Evolutionary conservation across 2,113 vertebrate species (phyloP), one percentile per base, ranked within the genome.

Genomic region (Promerops cafer): DNA sequence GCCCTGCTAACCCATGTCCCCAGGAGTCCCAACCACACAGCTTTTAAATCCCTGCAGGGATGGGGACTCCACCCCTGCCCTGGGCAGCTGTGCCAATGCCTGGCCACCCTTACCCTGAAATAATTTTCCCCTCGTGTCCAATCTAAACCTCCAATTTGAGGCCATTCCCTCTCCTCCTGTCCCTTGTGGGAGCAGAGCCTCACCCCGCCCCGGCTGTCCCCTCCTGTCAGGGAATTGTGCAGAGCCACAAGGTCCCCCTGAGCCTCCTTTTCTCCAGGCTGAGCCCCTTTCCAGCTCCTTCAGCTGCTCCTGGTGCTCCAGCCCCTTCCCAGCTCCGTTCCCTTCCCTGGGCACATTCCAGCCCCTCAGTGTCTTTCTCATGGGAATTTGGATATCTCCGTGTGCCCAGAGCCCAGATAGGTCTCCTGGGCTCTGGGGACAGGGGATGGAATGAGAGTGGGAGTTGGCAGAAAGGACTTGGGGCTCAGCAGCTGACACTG

Each of bases 121-220:
- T 9, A 20, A n/a, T 74, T 44, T 66, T 5, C 44, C 44, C 27
- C 11, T 19, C 6, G 14, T 11, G 49, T 24, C 60, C 70, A 75
- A 5, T 16, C 13, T 24, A 40, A 56, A 13, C 27, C 15, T 57
- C 1, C 44, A 52, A 0, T 35, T 13, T 39, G 60, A 74, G 39
- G 33, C 37, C 0, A 0, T 52, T 66, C 5, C 23, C 11, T 81
- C 37, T 66, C 18, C 1, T 57, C 77, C 37, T 59, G 52, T 59
- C 57, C 42, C 49, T 28, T 33, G 28, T 87, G 35, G 47, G 50
- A 33, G 30, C 56, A 57, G 20, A 57, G 18, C 52, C 27, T 0
- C 0, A 27, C 5, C 14, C 9, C 10, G 16, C 9, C 26, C 50
- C 0, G 0, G 13, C 49, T 80, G 42, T 24, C 31, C 31, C 26